phyloP scores from a whole-genome alignment of 2,113 vertebrate genomes.

The Platichthys stellatus region DNA sequence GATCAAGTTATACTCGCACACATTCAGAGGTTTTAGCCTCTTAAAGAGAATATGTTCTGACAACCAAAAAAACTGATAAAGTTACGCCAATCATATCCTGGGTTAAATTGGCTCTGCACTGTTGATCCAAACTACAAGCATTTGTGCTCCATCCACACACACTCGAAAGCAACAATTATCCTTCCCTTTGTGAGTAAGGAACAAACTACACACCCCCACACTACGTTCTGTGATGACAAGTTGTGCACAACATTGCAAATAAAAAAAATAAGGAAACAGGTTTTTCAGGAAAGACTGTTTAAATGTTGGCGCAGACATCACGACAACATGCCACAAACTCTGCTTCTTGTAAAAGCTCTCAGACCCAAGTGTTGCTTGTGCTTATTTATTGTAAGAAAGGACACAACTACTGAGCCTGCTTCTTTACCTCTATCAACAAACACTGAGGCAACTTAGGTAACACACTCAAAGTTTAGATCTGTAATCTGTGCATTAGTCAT shows the following conservation, averaged over 20 bases:
- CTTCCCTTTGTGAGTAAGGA: slow-evolving; percentile 19
- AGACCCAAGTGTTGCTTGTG: slow-evolving; percentile 24
- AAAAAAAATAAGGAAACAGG: slow-evolving; percentile 71
- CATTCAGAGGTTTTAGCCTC: slow-evolving; percentile 9
- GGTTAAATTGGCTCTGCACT: slow-evolving; percentile 36
- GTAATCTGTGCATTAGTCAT: background rate
- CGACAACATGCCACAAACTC: slow-evolving; percentile 46
- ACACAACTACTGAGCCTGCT: slow-evolving; percentile 23
- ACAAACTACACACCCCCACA: slow-evolving; percentile 28
- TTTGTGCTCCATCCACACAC: slow-evolving; percentile 48
- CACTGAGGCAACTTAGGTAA: background rate
- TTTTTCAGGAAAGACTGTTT: slow-evolving; percentile 66
- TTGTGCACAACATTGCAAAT: slow-evolving; percentile 63
- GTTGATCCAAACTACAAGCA: slow-evolving; percentile 56
- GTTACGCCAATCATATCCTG: slow-evolving; percentile 41
- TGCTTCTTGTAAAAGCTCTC: slow-evolving; percentile 32
- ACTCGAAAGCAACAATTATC: slow-evolving; percentile 55
- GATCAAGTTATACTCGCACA: slow-evolving; percentile 3
- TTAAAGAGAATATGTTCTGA: slow-evolving; percentile 27
- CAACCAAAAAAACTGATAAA: slow-evolving; percentile 31
- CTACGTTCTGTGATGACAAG: slow-evolving; percentile 28
- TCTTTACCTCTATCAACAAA: slow-evolving; percentile 31
- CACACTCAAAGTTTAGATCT: background rate
- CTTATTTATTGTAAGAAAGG: slow-evolving; percentile 38
- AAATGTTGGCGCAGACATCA: slow-evolving; percentile 43